Conservation (phyloP, 35 echinoderm and acorn worm species). For the Lytechinus pictus region DNA sequence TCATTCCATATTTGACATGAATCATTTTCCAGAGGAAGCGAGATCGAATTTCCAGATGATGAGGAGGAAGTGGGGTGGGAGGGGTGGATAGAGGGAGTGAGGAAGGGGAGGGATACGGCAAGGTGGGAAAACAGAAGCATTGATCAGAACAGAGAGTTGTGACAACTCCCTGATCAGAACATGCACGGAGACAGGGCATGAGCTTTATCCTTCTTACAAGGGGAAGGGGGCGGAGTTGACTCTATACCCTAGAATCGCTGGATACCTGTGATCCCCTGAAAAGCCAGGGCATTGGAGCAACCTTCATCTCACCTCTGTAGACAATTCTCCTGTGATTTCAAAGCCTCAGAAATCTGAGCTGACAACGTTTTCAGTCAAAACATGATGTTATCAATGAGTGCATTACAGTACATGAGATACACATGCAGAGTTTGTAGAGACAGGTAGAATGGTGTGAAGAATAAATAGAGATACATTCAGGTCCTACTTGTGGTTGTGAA, state of each 20-base stretch:
- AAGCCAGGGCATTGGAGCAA: not conserved
- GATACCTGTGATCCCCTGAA: not conserved
- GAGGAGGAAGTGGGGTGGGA: not conserved
- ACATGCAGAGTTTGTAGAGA: not conserved
- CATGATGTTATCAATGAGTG: not conserved
- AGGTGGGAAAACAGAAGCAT: not conserved
- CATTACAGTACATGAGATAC: not conserved
- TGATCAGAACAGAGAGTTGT: not conserved
- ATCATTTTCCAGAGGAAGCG: not conserved
- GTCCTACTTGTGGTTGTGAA: not conserved
- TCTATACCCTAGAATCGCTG: not conserved
- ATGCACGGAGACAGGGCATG: not conserved
- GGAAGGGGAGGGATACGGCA: not conserved
- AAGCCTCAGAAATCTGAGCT: not conserved
- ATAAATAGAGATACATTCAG: not conserved
- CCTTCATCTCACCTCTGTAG: not conserved
- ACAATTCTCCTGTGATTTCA: not conserved
- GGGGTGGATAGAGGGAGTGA: not conserved
- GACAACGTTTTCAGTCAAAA: not conserved
- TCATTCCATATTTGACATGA: not conserved
- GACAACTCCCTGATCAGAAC: no score
- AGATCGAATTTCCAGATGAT: not conserved
- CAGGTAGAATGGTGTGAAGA: not conserved
- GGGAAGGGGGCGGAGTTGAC: not conserved
- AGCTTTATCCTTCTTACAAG: not conserved